These are phyloP conservation scores for Drosophila pruinosa DNA, from an alignment of 1,140 invertebrate genomes.

Conservation along the genomic window DNA sequence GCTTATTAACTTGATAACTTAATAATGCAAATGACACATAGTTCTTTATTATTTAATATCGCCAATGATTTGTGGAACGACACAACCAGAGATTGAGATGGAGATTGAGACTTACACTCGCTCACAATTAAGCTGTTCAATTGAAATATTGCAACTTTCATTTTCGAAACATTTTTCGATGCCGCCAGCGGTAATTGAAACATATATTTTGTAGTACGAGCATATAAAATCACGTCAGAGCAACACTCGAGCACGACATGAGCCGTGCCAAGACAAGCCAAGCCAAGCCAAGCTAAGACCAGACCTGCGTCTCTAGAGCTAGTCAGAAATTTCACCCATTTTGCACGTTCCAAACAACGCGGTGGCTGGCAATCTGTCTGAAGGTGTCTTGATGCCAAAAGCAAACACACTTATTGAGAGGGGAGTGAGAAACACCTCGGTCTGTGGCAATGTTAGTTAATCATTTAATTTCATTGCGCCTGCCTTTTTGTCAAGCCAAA, in stretches of 20 bases:
- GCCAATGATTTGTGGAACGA: not conserved
- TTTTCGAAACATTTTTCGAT: slow-evolving; percentile 50
- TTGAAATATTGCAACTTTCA: slow-evolving; percentile 70
- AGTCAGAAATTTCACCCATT: slow-evolving; percentile 72
- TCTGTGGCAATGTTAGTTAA: slow-evolving; percentile 66
- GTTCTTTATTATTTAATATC: slow-evolving; percentile 17
- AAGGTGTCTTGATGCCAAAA: slow-evolving; percentile 7
- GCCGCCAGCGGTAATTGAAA: slow-evolving; percentile 75
- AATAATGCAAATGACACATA: not conserved
- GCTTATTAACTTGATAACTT: not conserved
- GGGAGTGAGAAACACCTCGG: not conserved
- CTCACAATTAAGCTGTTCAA: slow-evolving; percentile 67
- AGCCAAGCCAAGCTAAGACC: no score
- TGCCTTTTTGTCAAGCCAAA: slow-evolving; percentile 68
- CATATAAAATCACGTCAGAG: slow-evolving; percentile 20
- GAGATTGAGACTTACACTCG: not conserved
- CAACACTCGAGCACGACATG: slow-evolving; percentile 59
- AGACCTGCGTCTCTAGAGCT: not conserved
- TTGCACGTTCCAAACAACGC: slow-evolving; percentile 70
- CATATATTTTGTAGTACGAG: slow-evolving; percentile 61
- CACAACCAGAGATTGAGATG: not conserved
- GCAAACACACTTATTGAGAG: not conserved
- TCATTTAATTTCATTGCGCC: slow-evolving; percentile 76
- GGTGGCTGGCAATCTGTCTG: not conserved
- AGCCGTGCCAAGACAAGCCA: not conserved